Evolutionary conservation across 1,140 invertebrate species (phyloP), one percentile per base, ranked within the genome.

Genomic region (Leptonema lineaticorne): DNA sequence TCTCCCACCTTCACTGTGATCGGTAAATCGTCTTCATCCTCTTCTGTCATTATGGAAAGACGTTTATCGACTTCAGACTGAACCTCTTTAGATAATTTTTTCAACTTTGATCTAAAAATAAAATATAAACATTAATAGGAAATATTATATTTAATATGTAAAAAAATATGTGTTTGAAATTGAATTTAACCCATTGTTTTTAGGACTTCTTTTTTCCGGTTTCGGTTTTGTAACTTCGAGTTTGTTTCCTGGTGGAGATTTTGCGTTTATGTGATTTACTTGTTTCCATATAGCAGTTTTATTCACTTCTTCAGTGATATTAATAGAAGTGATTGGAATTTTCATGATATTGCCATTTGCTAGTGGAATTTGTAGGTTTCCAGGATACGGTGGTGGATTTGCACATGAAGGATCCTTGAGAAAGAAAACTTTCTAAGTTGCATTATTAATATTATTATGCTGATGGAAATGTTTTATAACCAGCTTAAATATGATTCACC

Each of bases 261-360:
- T 71, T 28, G 63, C 75, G 72, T 81, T 82, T 48, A 74, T 75
- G 72, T 79, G 79, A 67, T 94, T 94, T 14, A 97, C 92, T 78
- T 95, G 93, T 75, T 95, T 92, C 95, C 95, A 98, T 74, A 97
- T 92, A 22, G 92, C 92, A 26, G 91, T 94, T 77, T 94, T 94
- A 76, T 95, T 93, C 18, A 97, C 90, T 79, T 97, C 95, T 78
- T 96, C 94, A 18, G 92, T 91, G 75, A 97, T 95, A 81, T 96
- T 97, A 71, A 96, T 93, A 14, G 90, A 89, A 29, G 89, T 85
- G 68, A 94, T 78, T 3, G 94, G 93, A 74, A 95, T 95, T 78
- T 95, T 95, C 88, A 96, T 92, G 50, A 95, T 89, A 76, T 93
- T 94, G 24, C 94, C 94, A 81, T 95, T 95, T 3, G 92, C 89